Conservation (phyloP, 2,888 invertebrate genomes). For the Amphipyra berbera region DNA sequence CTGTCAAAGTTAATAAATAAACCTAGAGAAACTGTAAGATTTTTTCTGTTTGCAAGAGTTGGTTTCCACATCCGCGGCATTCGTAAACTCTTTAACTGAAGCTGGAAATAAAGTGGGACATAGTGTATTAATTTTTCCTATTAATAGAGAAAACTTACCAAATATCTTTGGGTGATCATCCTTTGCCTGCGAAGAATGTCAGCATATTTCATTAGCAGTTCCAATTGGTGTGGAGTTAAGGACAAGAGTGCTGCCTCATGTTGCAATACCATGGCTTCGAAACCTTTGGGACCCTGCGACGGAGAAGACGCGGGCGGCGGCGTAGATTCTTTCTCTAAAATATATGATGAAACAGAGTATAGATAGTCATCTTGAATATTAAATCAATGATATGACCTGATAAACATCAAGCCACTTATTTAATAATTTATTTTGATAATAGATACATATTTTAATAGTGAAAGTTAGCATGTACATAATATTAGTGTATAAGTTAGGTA, state of each 20-base stretch:
- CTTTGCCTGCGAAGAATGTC: conserved; percentile 75
- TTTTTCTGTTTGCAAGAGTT: too few species aligned
- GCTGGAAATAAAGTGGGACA: too few species aligned
- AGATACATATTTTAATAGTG: too few species aligned
- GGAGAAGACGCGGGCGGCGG: neutral
- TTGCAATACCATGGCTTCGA: conserved; percentile 70
- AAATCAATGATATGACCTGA: too few species aligned
- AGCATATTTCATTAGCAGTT: conserved; percentile 74
- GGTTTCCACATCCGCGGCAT: too few species aligned
- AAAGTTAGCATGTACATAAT: too few species aligned
- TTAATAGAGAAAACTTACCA: conserved; percentile 22
- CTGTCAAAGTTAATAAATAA: conserved; percentile 56
- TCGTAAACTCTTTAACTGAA: too few species aligned
- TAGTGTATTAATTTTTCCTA: too few species aligned
- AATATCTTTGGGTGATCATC: conserved; percentile 62
- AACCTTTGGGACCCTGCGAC: conserved; percentile 45
- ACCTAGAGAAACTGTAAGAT: neutral
- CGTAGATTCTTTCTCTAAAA: conserved; percentile 1
- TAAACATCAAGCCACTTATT: too few species aligned
- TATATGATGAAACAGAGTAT: neutral
- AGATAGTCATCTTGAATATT: too few species aligned
- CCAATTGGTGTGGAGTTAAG: conserved; percentile 71
- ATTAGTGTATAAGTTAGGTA: too few species aligned
- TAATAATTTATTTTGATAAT: too few species aligned
- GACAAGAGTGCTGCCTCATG: conserved; percentile 77